Conservation (phyloP, 2,888 invertebrate species). For the Ligdia adustata region DNA sequence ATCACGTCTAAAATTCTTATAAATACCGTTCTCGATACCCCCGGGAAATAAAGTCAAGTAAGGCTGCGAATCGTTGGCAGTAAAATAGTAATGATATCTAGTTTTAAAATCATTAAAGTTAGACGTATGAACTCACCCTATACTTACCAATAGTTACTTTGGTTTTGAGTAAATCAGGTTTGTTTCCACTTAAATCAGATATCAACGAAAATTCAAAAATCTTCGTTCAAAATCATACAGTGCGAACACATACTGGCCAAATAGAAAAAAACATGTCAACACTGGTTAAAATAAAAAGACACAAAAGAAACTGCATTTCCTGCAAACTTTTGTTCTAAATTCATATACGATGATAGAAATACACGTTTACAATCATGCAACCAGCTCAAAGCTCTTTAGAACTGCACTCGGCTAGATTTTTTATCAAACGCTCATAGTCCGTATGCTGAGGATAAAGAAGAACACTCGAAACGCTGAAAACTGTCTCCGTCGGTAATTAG, state of each 20-base stretch:
- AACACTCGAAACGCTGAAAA: slow-evolving; percentile 53
- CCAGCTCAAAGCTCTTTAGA: slow-evolving; percentile 23
- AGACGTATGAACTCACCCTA: slow-evolving; percentile 58
- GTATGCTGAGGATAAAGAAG: slow-evolving; percentile 28
- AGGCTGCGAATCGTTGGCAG: slow-evolving; percentile 25
- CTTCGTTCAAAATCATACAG: background rate
- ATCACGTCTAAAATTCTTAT: slow-evolving; percentile 30
- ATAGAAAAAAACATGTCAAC: slow-evolving; percentile 17
- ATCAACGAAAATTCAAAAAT: no score
- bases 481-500: slow-evolving; percentile 76
- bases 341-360: background rate
- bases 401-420: slow-evolving; percentile 20
- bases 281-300: no score
- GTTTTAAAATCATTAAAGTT: slow-evolving; percentile 71
- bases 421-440: slow-evolving; percentile 27
- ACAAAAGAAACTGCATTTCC: background rate
- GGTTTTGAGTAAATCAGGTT: background rate
- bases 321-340: slow-evolving; percentile 3
- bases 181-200: background rate
- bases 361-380: background rate
- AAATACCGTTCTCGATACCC: slow-evolving; percentile 50
- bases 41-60: slow-evolving; percentile 56
- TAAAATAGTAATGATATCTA: slow-evolving; percentile 38
- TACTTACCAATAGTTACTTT: slow-evolving; percentile 6
- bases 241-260: background rate